Conservation (phyloP, 92 coral and sea anemone genomes). For the Siderastrea radians region DNA sequence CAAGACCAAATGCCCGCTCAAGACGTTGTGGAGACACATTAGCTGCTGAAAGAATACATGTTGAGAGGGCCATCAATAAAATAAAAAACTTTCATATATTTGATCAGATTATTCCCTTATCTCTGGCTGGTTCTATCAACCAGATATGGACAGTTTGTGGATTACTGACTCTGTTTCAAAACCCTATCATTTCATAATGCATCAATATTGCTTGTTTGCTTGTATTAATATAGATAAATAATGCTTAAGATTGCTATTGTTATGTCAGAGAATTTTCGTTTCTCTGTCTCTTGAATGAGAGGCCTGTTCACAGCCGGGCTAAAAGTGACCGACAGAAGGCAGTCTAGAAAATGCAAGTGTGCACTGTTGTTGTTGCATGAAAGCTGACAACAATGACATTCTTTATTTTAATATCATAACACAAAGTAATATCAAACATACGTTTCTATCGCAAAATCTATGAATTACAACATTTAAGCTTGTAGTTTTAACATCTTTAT, state of each 20-base stretch:
- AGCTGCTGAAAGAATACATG: conserved; percentile 59
- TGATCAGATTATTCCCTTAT: conserved; percentile 59
- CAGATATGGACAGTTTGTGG: conserved; percentile 79
- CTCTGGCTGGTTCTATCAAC: conserved; percentile 54
- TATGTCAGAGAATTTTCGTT: no score
- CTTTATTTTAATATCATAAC: background rate
- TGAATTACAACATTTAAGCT: background rate
- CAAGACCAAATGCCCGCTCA: conserved; percentile 58
- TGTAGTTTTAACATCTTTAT: no score
- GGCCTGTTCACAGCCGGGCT: no score
- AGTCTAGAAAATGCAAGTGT: no score
- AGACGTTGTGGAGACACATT: conserved; percentile 62
- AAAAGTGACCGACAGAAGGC: no score
- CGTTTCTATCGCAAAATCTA: background rate
- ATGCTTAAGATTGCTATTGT: no score
- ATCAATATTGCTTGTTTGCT: no score
- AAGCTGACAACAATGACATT: no score
- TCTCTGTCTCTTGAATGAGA: no score
- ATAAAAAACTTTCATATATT: conserved; percentile 66
- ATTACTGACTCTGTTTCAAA: conserved; percentile 45
- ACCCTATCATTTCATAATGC: conserved; percentile 62
- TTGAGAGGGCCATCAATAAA: conserved; percentile 67
- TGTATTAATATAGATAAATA: background rate
- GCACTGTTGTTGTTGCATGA: no score
- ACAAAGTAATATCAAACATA: background rate